Base-by-base conservation (phyloP, 2,888 invertebrate species). In the Caenorhabditis japonica region DNA sequence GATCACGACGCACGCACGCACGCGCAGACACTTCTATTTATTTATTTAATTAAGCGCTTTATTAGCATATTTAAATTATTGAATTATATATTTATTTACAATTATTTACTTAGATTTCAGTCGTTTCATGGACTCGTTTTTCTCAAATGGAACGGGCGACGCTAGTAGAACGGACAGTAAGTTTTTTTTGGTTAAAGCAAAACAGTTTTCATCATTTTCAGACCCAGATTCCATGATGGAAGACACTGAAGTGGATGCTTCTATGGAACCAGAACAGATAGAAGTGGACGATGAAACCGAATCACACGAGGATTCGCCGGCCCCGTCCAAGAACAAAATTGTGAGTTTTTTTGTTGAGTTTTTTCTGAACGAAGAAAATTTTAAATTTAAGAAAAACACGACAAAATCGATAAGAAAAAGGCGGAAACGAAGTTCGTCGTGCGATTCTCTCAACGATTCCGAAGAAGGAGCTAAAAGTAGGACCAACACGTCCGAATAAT, bases 371-470 rank as follows among this genome's bases (percentile, higher is more conserved):
- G n/a, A 30, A 5, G 30, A 7, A 30, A 7, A 7, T 30, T 30
- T 30, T 30, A 7, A 30, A 30, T 30, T 30, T 30, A 12, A 33
- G 34, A 33, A 17, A 7, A 13, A 15, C 2, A 34, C 49, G 21
- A 7, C 27, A 13, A 25, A 27, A 12, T 10, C 33, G 33, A 47
- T 19, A 10, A 64, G 23, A 17, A 47, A 23, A 12, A 64, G 49
- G 7, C 21, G 64, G 15, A 64, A 64, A 43, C 34, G 66, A 19
- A 56, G 51, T 10, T 66, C 66, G 3, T 66, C 66, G 3, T 49
- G 25, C 2, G 66, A 56, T n/a, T 34, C 49, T 23, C 15, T 25
- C 4, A 36, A 64, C 12, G 33, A 19, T 1, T 17, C 1, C n/a
- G 34, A 46, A 17, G 44, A 36, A n/a, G 47, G 21, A n/a, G 30